Base-by-base conservation (phyloP, 2,113 vertebrate genomes). In the Chloebia gouldiae region DNA sequence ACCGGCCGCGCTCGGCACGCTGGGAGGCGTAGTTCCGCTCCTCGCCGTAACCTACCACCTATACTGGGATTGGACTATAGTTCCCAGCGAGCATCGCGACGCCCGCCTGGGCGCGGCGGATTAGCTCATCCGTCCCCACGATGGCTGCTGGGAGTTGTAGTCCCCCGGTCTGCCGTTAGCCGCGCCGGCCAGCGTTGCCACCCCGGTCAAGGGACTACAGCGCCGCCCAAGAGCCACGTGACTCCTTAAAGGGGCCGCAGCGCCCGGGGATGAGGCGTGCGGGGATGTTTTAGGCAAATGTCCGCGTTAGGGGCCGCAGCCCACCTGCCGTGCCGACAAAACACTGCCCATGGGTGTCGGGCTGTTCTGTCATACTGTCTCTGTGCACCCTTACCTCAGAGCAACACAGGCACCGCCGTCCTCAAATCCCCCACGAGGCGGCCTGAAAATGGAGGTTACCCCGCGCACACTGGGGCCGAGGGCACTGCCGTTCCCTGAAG, bases 1-100 rank as follows among this genome's bases (percentile, higher is more conserved):
- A 85, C 86, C 75, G 50, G 72, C 76, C 47, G 68, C 51, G 54
- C 83, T 15, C 10, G 28, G 94, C 63, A 81, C 81, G 59, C 71
- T 61, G 97, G 98, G 96, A 93, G 2, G 0, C 33, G 95, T 35
- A 96, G 97, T 97, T 86, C 17, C 2, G 0, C 1, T 0, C 2
- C 0, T 1, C 2, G 0, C 1, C 3, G 0, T 18, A 12, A 2
- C 15, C 30, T 1, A 1, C 0, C 0, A 2, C 0, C 0, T 1
- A 0, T 15, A 2, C 7, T 1, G 4, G 0, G 0, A 1, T 0
- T 0, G 50, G 25, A 98, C 97, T 92, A 94, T 91, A 18, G 1
- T 30, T 97, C 97, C 97, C 94, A 60, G 49, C 54, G 81, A 35
- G 70, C 93, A 11, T 4, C 15, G 93, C 86, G 73, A 42, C 21